Evolutionary conservation across 2,888 invertebrate species (phyloP).

Genomic region (Iphiclides podalirius): DNA sequence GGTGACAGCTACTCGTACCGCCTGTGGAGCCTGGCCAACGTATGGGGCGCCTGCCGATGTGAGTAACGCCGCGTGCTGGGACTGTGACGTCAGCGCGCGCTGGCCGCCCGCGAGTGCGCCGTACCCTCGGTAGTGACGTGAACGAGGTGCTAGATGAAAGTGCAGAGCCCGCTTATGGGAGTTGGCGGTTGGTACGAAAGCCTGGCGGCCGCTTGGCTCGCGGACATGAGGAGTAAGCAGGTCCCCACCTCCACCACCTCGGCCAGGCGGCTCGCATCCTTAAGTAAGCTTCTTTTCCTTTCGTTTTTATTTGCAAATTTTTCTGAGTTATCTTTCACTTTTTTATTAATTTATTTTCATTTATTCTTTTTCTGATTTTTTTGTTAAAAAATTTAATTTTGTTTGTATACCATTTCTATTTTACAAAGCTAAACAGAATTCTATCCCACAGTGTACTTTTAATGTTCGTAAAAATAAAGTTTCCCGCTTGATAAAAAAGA

Average conservation of each 20-base stretch:
- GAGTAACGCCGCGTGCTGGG: constrained; percentile 71
- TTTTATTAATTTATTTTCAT: constrained; percentile 36
- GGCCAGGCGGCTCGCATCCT: constrained; percentile 77
- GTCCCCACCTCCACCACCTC: constrained; percentile 76
- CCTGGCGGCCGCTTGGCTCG: constrained; percentile 75
- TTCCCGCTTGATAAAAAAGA: too few species aligned
- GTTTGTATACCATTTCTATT: too few species aligned
- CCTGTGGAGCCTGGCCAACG: constrained; percentile 88
- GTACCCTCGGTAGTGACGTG: constrained; percentile 48
- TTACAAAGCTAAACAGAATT: too few species aligned
- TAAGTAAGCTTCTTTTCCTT: constrained; percentile 77
- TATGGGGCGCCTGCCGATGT: constrained; percentile 88
- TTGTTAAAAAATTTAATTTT: too few species aligned
- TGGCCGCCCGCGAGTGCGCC: background rate
- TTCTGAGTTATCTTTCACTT: constrained; percentile 41
- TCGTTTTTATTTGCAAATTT: constrained; percentile 72
- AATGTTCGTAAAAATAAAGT: too few species aligned
- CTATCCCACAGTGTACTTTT: too few species aligned
- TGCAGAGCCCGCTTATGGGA: constrained; percentile 76
- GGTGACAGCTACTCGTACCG: constrained; percentile 87
- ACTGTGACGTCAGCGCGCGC: constrained; percentile 37
- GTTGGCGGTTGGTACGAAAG: constrained; percentile 75
- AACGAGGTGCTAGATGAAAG: constrained; percentile 66
- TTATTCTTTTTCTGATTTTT: constrained; percentile 26
- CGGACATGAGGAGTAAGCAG: constrained; percentile 78